A percentile compares a stretch with the other conserved stretches of the same genome.
phyloP scores from a whole-genome alignment of 1,140 invertebrate genomes.

The Musca domestica region DNA sequence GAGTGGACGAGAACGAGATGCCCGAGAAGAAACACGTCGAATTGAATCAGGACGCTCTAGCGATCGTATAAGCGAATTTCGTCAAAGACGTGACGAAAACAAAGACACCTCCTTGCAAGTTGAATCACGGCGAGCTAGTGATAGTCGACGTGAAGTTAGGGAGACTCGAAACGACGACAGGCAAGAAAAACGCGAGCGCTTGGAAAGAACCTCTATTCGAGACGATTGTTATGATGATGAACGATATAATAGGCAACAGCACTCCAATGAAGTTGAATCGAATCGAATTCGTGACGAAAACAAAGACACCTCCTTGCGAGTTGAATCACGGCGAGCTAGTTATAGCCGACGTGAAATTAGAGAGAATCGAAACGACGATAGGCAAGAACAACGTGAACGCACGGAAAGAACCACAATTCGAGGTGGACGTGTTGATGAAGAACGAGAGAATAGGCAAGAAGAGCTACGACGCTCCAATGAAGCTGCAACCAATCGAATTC shows the following conservation, averaged over 20 bases:
- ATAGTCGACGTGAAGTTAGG: not conserved
- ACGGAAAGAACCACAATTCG: too few species aligned
- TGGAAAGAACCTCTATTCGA: too few species aligned
- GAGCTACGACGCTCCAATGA: not conserved
- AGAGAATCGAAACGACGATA: not conserved
- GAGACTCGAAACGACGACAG: not conserved
- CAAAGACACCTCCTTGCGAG: not conserved
- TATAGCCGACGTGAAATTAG: not conserved
- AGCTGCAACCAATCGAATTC: too few species aligned
- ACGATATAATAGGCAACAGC: not conserved
- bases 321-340: not conserved
- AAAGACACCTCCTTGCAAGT: not conserved
- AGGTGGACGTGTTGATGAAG: too few species aligned
- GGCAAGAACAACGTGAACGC: too few species aligned
- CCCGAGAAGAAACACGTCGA: not conserved
- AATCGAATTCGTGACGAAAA: too few species aligned
- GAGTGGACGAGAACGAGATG: not conserved
- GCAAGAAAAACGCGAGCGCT: too few species aligned
- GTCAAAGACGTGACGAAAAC: too few species aligned
- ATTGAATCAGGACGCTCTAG: not conserved
- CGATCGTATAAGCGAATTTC: too few species aligned
- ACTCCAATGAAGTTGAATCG: not conserved
- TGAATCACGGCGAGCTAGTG: not conserved
- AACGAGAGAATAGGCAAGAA: not conserved
- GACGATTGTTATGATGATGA: too few species aligned